Evolutionary conservation across 2,113 vertebrate species (phyloP).

Genomic region (Elaphurus davidianus): DNA sequence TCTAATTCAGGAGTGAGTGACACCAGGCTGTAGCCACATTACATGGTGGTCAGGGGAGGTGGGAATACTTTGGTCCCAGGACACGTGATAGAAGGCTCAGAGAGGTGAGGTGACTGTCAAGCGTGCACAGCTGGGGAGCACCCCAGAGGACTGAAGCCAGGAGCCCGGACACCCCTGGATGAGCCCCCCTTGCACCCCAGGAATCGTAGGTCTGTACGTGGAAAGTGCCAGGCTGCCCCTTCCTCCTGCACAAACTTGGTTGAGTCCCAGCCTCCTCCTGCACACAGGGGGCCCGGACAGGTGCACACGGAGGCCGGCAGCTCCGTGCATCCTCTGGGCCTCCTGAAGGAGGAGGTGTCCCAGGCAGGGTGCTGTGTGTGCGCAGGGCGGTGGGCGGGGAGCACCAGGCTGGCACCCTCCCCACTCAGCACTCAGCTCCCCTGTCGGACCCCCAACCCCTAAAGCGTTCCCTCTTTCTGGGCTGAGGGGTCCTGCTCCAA

Average conservation of each 20-base stretch:
- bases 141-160: not conserved
- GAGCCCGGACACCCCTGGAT: not conserved
- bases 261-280: not conserved
- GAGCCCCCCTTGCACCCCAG: not conserved
- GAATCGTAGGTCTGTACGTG: accelerated
- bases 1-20: not conserved
- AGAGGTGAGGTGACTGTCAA: not conserved
- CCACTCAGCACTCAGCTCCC: not conserved
- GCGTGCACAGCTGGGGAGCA: too few species aligned
- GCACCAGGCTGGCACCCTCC: not conserved
- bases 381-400: not conserved
- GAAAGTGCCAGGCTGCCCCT: not conserved
- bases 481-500: not conserved
- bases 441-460: not conserved
- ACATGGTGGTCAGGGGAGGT: accelerated
- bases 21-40: not conserved
- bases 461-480: not conserved
- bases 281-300: too few species aligned
- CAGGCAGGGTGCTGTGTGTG: not conserved
- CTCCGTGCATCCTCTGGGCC: not conserved
- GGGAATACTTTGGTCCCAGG: not conserved
- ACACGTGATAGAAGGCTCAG: not conserved
- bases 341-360: not conserved
- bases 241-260: not conserved
- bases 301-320: accelerated